Conservation (phyloP, 2,113 vertebrate genomes). For the Callipepla californica region DNA sequence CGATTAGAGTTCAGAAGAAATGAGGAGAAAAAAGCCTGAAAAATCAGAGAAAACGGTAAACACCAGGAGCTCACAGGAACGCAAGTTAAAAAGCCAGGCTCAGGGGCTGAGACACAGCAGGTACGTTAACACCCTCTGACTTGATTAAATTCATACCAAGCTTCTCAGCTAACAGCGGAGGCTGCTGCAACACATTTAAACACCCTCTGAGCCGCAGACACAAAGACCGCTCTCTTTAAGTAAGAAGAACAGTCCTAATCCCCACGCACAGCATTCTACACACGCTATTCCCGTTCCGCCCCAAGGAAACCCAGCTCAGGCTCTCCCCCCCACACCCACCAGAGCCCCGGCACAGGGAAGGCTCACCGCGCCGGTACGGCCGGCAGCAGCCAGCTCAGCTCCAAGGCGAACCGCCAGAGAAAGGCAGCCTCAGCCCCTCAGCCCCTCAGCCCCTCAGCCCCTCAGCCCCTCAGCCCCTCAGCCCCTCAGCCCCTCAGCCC, state of each 20-base stretch:
- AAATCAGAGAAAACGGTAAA: neutral
- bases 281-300: neutral
- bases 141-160: neutral
- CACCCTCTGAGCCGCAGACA: neutral
- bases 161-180: neutral
- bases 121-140: neutral
- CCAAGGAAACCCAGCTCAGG: rapidly evolving
- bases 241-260: rapidly evolving
- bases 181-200: neutral
- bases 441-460: too few species aligned
- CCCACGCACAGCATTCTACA: rapidly evolving
- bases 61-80: neutral
- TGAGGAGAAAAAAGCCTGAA: neutral
- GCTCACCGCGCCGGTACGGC: too few species aligned
- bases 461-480: too few species aligned
- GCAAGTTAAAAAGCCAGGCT: neutral
- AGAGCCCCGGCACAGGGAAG: rapidly evolving
- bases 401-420: rapidly evolving
- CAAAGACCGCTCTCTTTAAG: neutral
- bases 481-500: too few species aligned
- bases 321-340: neutral
- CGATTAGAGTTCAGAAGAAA: neutral
- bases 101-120: rapidly evolving
- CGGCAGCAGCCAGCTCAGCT: too few species aligned
- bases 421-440: too few species aligned